These are phyloP conservation scores for Hydractinia echinata DNA, from an alignment of 30 jellyfish, hydroid and myxozoan genomes.

Conservation along the genomic window DNA sequence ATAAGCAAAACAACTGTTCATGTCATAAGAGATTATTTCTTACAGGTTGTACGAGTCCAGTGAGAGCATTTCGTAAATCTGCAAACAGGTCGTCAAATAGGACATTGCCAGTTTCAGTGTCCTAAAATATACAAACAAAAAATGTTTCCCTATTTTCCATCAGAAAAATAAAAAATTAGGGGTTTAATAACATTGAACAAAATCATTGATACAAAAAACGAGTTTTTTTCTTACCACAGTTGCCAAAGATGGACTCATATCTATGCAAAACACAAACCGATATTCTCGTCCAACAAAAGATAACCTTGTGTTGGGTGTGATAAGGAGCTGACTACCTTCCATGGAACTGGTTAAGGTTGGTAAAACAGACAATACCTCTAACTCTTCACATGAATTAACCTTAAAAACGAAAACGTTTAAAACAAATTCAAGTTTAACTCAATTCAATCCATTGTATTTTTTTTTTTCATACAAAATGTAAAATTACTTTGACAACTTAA, in stretches of 20 bases:
- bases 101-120: slow-evolving; percentile 85
- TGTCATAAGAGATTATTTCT: slow-evolving; percentile 6
- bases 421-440: no score
- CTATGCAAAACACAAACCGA: slow-evolving; percentile 89
- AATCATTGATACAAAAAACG: background rate
- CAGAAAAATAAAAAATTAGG: background rate
- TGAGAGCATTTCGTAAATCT: slow-evolving; percentile 66
- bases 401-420: background rate
- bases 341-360: slow-evolving; percentile 48
- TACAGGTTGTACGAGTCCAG: slow-evolving; percentile 95
- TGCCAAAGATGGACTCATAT: slow-evolving; percentile 85
- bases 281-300: slow-evolving; percentile 91
- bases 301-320: slow-evolving; percentile 74
- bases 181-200: background rate
- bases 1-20: background rate
- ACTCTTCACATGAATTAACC: slow-evolving; percentile 51
- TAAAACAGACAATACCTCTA: slow-evolving; percentile 82
- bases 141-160: background rate
- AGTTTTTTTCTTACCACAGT: slow-evolving; percentile 60
- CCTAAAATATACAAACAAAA: slow-evolving; percentile 47
- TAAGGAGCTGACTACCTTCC: slow-evolving; percentile 42
- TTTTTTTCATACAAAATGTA: no score
- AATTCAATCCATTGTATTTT: no score
- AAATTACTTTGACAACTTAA: no score
- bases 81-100: slow-evolving; percentile 78